A percentile compares a stretch with the other conserved stretches of the same genome.
Evolutionary conservation across 2,888 invertebrate genomes (phyloP).

Genomic region (Ferdinandea cuprea): DNA sequence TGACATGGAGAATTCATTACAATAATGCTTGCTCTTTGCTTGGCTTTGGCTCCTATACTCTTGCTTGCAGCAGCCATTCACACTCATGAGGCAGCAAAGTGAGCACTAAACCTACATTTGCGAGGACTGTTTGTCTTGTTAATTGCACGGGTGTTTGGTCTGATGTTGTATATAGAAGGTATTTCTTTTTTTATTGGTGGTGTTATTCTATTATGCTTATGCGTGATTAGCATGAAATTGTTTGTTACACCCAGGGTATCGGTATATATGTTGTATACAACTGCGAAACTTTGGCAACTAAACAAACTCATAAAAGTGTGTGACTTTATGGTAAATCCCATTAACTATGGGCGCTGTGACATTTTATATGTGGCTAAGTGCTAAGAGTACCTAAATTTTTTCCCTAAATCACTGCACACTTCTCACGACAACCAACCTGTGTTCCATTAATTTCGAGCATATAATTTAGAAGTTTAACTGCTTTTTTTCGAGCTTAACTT

Average conservation of each 20-base stretch:
- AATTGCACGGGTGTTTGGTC: slow-evolving; percentile 23
- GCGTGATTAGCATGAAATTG: slow-evolving; percentile 51
- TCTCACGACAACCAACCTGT: not conserved
- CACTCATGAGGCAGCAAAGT: slow-evolving; percentile 6
- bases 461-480: slow-evolving; percentile 7
- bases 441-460: slow-evolving; percentile 8
- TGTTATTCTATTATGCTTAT: slow-evolving; percentile 29
- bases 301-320: slow-evolving; percentile 20
- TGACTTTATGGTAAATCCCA: slow-evolving; percentile 17
- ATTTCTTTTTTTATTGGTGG: not conserved
- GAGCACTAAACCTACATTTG: slow-evolving; percentile 33
- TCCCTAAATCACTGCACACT: not conserved
- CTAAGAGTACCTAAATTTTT: slow-evolving; percentile 5
- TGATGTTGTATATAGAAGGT: not conserved
- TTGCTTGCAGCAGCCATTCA: not conserved
- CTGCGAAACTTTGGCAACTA: not conserved
- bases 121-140: slow-evolving; percentile 47
- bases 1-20: slow-evolving; percentile 15
- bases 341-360: slow-evolving; percentile 11
- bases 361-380: slow-evolving; percentile 3
- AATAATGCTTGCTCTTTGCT: slow-evolving; percentile 2
- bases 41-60: not conserved
- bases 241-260: slow-evolving; percentile 1
- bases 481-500: not conserved
- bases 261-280: not conserved